phyloP scores from a whole-genome alignment of 2,113 vertebrate genomes.

The Cyprinodon tularosa region DNA sequence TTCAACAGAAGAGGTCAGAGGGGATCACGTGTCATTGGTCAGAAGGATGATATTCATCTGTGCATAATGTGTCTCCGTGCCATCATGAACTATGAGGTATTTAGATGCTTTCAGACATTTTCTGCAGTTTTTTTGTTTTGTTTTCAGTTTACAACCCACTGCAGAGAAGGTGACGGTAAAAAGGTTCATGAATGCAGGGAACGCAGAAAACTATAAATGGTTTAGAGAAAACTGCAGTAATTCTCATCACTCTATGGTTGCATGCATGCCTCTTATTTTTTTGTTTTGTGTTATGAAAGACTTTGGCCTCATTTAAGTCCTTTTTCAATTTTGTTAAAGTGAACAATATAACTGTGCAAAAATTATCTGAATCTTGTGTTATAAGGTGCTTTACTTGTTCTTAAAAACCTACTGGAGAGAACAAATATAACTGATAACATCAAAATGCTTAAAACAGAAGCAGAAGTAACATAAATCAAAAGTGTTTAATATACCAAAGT shows the following conservation, averaged over 20 bases:
- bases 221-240: no score
- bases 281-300: not conserved
- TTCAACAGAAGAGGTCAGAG: slow-evolving; percentile 84
- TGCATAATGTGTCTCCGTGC: slow-evolving; percentile 96
- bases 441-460: not conserved
- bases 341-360: not conserved
- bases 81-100: slow-evolving; percentile 99
- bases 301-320: not conserved
- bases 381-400: no score
- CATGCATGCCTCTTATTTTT: not conserved
- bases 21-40: slow-evolving; percentile 83
- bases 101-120: not conserved
- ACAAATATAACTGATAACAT: not conserved
- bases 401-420: no score
- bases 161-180: no score
- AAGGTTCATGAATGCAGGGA: no score
- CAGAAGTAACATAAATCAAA: not conserved
- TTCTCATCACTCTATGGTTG: no score
- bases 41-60: slow-evolving; percentile 93
- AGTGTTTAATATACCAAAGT: no score
- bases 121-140: not conserved
- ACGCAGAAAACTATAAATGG: no score
- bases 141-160: not conserved
- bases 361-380: no score
- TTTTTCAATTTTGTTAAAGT: not conserved